Base-by-base conservation (phyloP, 2,113 vertebrate genomes). In the Malurus elegans region DNA sequence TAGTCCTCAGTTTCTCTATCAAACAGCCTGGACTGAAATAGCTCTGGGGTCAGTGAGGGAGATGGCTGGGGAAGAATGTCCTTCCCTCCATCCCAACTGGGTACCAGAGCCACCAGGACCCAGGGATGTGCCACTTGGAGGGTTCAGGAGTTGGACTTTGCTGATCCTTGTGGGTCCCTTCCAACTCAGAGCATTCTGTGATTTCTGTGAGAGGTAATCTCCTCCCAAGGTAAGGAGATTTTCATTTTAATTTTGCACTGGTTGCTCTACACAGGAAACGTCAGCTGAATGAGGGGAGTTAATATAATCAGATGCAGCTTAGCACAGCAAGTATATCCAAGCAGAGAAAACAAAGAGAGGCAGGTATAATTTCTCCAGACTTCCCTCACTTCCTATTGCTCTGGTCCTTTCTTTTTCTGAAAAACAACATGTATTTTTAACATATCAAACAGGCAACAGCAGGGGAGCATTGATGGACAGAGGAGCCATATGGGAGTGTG, bases 211-310 rank as follows among this genome's bases (percentile, higher is more conserved):
- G 34, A 48, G 14, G 57, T 40, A 74, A 95, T 83, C 91, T 85
- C 64, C 38, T 90, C 47, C 36, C 4, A 3, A 69, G 66, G 70
- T 40, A 90, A 97, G 74, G 92, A 83, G 83, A 64, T 79, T 95
- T 90, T 72, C 76, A 78, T 89, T 79, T 93, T 75, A n/a, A 91
- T 90, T 96, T 86, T 91, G 70, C 51, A 65, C 45, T 51, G 50
- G 58, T 89, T 36, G 47, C 81, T 79, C 96, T 82, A 91, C 69
- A 96, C 91, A 96, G 96, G 96, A 98, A 97, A 96, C 6, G 1
- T 67, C 76, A 92, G 79, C 70, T 90, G 66, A 95, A 96, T 18
- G 24, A 70, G 42, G 44, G 38, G 56, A 70, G 88, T 84, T 87
- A 71, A 94, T 87, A 79, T 57, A 92, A 96, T 90, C 86, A 90